Evolutionary conservation across 2,888 invertebrate species (phyloP).

Genomic region (Volucella bombylans): DNA sequence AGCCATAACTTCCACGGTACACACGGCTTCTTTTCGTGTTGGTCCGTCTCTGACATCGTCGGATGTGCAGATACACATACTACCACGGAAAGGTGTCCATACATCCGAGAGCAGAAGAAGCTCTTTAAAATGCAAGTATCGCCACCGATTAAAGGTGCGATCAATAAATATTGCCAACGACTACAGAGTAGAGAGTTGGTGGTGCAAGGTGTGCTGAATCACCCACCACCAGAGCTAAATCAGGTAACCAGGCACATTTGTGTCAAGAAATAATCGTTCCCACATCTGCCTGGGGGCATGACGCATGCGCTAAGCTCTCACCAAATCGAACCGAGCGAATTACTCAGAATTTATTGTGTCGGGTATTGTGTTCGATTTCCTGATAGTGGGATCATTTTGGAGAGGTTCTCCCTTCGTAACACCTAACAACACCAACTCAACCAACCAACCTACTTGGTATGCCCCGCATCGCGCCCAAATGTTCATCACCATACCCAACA

Average conservation of each 20-base stretch:
- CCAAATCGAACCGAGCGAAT: constrained; percentile 54
- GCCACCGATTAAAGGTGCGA: constrained; percentile 73
- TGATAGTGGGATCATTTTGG: constrained; percentile 65
- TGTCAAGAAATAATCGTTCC: constrained; percentile 70
- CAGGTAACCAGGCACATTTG: constrained; percentile 20
- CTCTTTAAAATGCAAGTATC: constrained; percentile 66
- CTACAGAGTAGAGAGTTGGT: constrained; percentile 5
- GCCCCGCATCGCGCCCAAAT: constrained; percentile 34
- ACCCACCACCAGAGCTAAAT: constrained; percentile 28
- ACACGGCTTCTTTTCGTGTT: constrained; percentile 11
- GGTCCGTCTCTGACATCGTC: neutral
- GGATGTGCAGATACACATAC: constrained; percentile 4
- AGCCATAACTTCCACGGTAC: neutral
- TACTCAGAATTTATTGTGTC: constrained; percentile 69
- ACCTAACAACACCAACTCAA: neutral
- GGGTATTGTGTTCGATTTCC: constrained; percentile 68
- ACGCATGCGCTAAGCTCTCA: constrained; percentile 72
- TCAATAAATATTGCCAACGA: constrained; percentile 68
- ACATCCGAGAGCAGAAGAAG: constrained; percentile 50
- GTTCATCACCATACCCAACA: neutral
- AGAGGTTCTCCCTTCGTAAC: constrained; percentile 45
- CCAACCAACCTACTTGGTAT: constrained; percentile 57
- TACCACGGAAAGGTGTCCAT: neutral
- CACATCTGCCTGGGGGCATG: constrained; percentile 69
- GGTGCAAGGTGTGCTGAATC: constrained; percentile 15